phyloP scores from a whole-genome alignment of 2,113 vertebrate species.

The Bujurquina vittata region DNA sequence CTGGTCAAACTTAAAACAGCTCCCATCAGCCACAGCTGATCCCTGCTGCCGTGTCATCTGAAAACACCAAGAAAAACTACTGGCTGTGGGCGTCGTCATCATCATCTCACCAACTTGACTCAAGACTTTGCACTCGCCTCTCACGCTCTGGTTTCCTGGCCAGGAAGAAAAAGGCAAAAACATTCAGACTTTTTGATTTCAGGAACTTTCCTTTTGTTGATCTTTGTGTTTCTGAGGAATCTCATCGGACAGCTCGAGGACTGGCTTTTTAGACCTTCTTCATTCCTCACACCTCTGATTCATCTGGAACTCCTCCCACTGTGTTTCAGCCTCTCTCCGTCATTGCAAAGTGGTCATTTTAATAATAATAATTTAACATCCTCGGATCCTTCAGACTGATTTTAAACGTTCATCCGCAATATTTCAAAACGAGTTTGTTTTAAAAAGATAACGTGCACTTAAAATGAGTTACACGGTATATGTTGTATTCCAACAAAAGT shows the following conservation, averaged over 20 bases:
- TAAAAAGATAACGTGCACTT: not conserved
- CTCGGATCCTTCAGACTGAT: constrained; percentile 21
- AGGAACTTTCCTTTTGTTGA: constrained; percentile 10
- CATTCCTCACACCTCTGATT: not conserved
- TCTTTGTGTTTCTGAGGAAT: constrained; percentile 33
- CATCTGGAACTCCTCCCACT: constrained; percentile 1
- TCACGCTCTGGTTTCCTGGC: not conserved
- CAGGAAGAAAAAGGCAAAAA: not conserved
- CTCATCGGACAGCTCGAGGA: constrained; percentile 34
- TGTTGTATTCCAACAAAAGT: not conserved
- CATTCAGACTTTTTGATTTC: constrained; percentile 41
- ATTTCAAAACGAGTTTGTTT: constrained; percentile 19
- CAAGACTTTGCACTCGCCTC: constrained; percentile 14
- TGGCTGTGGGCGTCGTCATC: not conserved
- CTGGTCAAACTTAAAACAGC: not conserved
- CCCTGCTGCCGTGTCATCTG: constrained; percentile 38
- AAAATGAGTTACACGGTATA: not conserved
- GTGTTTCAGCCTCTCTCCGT: not conserved
- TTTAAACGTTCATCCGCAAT: constrained; percentile 27
- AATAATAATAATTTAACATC: not conserved
- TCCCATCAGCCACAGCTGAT: not conserved
- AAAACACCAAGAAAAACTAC: constrained; percentile 10
- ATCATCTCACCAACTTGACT: not conserved
- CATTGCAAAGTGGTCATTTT: not conserved
- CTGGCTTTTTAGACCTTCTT: constrained; percentile 37